Percentiles rank a stretch among this genome's conserved stretches.
Conservation (phyloP, 2,113 vertebrate species). For the Hoplias malabaricus region DNA sequence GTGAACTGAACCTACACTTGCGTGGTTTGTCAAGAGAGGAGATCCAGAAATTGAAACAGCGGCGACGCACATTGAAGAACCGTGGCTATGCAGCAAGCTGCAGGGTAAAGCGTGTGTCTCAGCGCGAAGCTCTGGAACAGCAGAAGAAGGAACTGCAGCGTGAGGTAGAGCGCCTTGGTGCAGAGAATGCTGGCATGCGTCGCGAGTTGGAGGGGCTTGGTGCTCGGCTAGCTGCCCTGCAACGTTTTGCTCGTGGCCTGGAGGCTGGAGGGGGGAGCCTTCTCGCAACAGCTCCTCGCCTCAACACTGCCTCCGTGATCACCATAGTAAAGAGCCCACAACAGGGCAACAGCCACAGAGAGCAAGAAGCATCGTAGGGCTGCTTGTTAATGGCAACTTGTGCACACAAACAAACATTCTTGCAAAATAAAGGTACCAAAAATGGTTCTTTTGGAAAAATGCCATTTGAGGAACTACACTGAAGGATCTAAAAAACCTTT, state of each 20-base stretch:
- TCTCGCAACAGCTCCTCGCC: conserved; percentile 84
- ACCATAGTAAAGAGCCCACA: conserved; percentile 91
- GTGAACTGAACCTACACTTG: conserved; percentile 96
- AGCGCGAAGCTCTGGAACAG: conserved; percentile 98
- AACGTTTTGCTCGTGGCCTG: conserved; percentile 93
- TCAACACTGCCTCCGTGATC: conserved; percentile 88
- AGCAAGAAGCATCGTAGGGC: conserved; percentile 74
- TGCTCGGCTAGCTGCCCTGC: conserved; percentile 92
- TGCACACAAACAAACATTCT: conserved; percentile 21
- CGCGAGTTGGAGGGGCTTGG: conserved; percentile 95
- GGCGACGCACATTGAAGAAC: conserved; percentile 94
- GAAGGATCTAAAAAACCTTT: neutral
- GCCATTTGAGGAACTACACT: too few species aligned
- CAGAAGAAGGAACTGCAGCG: conserved; percentile 95
- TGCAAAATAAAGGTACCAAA: conserved; percentile 6
- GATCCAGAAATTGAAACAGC: conserved; percentile 96
- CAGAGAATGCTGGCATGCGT: conserved; percentile 96
- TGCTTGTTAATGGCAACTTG: conserved; percentile 40
- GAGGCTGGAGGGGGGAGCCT: conserved; percentile 82
- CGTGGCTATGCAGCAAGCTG: conserved; percentile 96
- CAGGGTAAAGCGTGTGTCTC: conserved; percentile 93
- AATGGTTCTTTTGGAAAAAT: neutral
- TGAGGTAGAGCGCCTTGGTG: conserved; percentile 94
- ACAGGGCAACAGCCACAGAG: conserved; percentile 75
- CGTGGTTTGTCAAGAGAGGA: conserved; percentile 95